A percentile compares a stretch with the other conserved stretches of the same genome.
Evolutionary conservation across 2,113 vertebrate genomes (phyloP).

Genomic region (Naja naja): DNA sequence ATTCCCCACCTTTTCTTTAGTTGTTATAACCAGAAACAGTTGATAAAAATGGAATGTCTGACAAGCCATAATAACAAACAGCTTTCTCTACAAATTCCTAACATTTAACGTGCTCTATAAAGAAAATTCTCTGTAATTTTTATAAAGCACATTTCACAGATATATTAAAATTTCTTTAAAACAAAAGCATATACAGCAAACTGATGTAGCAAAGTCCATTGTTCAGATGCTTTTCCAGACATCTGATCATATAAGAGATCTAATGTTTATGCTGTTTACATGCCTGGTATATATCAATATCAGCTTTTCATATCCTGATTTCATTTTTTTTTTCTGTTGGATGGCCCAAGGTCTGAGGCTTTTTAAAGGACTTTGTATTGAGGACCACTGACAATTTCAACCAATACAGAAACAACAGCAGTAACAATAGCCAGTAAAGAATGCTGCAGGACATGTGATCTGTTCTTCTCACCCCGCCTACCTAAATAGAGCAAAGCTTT

Average conservation of each 20-base stretch:
- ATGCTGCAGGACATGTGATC: not conserved
- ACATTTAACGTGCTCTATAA: not conserved
- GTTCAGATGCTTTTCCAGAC: constrained; percentile 2
- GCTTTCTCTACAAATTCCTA: not conserved
- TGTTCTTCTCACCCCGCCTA: not conserved
- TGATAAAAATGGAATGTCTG: not conserved
- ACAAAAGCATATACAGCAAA: not conserved
- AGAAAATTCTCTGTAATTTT: not conserved
- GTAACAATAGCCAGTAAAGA: not conserved
- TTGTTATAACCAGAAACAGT: not conserved
- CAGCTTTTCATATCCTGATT: not conserved
- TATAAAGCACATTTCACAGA: not conserved
- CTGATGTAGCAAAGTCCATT: not conserved
- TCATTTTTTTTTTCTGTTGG: not conserved
- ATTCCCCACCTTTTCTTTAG: not conserved
- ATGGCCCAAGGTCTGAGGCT: not conserved
- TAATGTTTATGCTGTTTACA: not conserved
- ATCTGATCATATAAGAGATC: not conserved
- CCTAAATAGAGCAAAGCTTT: not conserved
- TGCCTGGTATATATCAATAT: not conserved
- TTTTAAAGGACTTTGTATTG: not conserved
- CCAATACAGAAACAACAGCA: not conserved
- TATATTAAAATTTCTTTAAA: not conserved
- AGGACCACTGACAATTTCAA: not conserved
- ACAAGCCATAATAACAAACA: not conserved